phyloP scores from a whole-genome alignment of 2,888 invertebrate genomes.

The Trachelus troglodyta region DNA sequence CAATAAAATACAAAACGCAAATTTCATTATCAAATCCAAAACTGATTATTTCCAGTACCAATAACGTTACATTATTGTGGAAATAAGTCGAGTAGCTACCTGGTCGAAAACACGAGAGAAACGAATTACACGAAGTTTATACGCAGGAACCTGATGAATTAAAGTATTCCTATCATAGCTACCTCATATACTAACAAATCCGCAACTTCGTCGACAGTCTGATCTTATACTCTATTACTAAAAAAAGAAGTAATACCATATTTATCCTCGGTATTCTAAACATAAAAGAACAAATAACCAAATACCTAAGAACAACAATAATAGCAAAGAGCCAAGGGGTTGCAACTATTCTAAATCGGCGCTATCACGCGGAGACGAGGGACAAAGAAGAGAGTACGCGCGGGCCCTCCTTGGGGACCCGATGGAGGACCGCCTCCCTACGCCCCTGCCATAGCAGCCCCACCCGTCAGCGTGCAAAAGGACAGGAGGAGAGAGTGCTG shows the following conservation, averaged over 20 bases:
- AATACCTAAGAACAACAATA: neutral
- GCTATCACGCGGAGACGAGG: slow-evolving; percentile 1
- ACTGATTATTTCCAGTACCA: neutral
- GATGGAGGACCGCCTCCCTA: slow-evolving; percentile 55
- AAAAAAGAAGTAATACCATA: neutral
- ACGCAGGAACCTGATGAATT: neutral
- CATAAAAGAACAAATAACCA: neutral
- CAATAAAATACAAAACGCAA: neutral
- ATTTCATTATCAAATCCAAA: neutral
- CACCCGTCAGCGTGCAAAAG: slow-evolving; percentile 69
- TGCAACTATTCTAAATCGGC: neutral
- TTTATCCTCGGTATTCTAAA: neutral
- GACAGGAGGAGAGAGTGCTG: slow-evolving; percentile 60
- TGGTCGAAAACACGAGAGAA: neutral
- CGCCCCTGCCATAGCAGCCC: slow-evolving; percentile 62
- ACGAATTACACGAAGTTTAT: neutral
- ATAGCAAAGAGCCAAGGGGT: neutral
- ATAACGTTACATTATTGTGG: neutral
- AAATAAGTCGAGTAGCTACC: neutral
- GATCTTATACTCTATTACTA: neutral
- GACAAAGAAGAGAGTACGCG: slow-evolving; percentile 36
- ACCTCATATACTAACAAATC: neutral
- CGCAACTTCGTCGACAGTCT: neutral
- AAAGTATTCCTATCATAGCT: neutral
- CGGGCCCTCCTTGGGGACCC: slow-evolving; percentile 51